Percentiles rank a stretch among this genome's conserved stretches.
Conservation (phyloP, 2,797 vertebrate species). For the Phrynocephalus vlangalii region DNA sequence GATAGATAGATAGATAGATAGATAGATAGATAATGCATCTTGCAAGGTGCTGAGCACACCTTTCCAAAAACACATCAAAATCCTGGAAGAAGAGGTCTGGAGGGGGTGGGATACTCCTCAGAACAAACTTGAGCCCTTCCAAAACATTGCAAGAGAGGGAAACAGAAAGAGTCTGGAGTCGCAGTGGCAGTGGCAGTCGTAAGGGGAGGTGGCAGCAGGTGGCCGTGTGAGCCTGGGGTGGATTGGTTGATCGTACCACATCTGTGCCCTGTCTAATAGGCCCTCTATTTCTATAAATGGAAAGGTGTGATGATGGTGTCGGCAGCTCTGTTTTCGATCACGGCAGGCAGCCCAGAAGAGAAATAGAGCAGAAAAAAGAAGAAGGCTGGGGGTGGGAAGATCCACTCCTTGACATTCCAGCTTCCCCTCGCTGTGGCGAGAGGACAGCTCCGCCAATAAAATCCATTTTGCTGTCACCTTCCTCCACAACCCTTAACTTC, state of each 20-base stretch:
- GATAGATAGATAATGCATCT: no score
- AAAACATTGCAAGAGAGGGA: no score
- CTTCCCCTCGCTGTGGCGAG: background rate
- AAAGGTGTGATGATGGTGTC: background rate
- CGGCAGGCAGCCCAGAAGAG: slow-evolving; percentile 12
- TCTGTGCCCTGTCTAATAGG: background rate
- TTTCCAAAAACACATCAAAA: no score
- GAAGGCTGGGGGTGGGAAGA: background rate
- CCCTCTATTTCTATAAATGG: background rate
- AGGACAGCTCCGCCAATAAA: slow-evolving; percentile 37
- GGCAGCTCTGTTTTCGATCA: background rate
- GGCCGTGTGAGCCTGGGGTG: background rate
- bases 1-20: no score
- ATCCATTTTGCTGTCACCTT: background rate
- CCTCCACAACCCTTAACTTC: slow-evolving; percentile 12
- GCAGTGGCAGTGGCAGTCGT: no score
- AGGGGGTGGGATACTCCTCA: no score
- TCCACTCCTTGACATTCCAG: background rate
- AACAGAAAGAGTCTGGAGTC: no score
- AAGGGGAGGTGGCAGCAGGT: background rate
- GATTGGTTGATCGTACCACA: background rate
- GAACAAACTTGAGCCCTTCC: no score
- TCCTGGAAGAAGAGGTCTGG: no score
- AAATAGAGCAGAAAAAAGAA: slow-evolving; percentile 25
- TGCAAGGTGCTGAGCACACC: no score